phyloP scores from a whole-genome alignment of 2,113 vertebrate genomes.

The Nematolebias whitei region DNA sequence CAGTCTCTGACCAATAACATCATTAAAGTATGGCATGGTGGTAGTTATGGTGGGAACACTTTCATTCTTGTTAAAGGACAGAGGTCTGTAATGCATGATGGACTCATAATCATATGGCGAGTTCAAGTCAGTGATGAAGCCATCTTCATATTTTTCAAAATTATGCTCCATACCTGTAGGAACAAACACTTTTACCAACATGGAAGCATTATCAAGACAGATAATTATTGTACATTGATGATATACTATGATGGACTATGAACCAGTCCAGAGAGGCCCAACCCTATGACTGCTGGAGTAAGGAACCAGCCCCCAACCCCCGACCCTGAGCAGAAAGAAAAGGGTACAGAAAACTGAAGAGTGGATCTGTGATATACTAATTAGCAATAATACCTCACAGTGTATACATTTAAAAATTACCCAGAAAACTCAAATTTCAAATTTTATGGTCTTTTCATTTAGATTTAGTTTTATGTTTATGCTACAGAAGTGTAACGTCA shows the following conservation, averaged over 20 bases:
- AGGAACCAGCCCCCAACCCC: too few relatives aligned
- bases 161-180: conserved; percentile 82
- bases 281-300: not conserved
- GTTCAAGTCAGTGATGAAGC: conserved; percentile 87
- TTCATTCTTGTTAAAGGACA: conserved; percentile 90
- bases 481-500: too few relatives aligned
- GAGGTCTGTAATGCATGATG: conserved; percentile 88
- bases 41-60: conserved; percentile 88
- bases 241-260: not conserved
- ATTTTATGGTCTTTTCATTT: too few relatives aligned
- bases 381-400: too few relatives aligned
- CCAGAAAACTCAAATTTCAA: too few relatives aligned
- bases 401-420: too few relatives aligned
- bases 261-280: not conserved
- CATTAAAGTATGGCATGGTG: conserved; percentile 85
- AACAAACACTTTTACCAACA: not conserved
- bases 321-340: not conserved
- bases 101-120: conserved; percentile 94
- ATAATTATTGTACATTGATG: not conserved
- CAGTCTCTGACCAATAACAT: conserved; percentile 88
- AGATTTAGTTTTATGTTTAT: too few relatives aligned
- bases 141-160: conserved; percentile 84
- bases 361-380: too few relatives aligned
- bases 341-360: too few relatives aligned
- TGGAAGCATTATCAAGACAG: not conserved